phyloP scores from a whole-genome alignment of 1,140 invertebrate genomes.

The Microvelia longipes region DNA sequence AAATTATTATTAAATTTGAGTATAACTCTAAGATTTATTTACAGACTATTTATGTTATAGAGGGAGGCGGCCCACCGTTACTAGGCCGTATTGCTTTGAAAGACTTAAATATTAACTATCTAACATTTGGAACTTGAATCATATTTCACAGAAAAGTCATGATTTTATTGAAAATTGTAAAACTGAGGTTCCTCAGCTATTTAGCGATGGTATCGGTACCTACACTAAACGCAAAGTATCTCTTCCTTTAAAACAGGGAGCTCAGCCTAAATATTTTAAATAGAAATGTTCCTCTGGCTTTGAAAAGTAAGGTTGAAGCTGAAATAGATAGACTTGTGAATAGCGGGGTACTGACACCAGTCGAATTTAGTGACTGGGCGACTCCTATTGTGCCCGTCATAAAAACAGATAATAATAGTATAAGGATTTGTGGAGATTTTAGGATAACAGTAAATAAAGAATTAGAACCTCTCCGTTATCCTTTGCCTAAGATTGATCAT shows the following conservation, averaged over 20 bases:
- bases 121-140: background rate
- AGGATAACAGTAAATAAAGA: slow-evolving; percentile 1
- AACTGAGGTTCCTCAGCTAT: background rate
- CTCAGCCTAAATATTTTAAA: background rate
- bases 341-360: background rate
- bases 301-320: slow-evolving; percentile 3
- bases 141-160: background rate
- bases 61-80: background rate
- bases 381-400: slow-evolving; percentile 3
- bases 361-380: slow-evolving; percentile 4
- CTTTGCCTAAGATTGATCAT: slow-evolving; percentile 1
- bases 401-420: background rate
- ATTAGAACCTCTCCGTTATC: background rate
- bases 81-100: background rate
- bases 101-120: background rate
- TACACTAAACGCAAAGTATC: background rate
- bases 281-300: background rate
- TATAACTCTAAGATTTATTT: background rate
- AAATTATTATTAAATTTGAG: background rate
- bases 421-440: slow-evolving; percentile 8
- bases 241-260: background rate
- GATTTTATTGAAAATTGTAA: background rate
- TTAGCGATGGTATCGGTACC: background rate
- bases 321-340: background rate
- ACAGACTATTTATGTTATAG: background rate